These are phyloP conservation scores for Heliconius ethilla DNA, from an alignment of 2,888 invertebrate species.

Conservation along the genomic window DNA sequence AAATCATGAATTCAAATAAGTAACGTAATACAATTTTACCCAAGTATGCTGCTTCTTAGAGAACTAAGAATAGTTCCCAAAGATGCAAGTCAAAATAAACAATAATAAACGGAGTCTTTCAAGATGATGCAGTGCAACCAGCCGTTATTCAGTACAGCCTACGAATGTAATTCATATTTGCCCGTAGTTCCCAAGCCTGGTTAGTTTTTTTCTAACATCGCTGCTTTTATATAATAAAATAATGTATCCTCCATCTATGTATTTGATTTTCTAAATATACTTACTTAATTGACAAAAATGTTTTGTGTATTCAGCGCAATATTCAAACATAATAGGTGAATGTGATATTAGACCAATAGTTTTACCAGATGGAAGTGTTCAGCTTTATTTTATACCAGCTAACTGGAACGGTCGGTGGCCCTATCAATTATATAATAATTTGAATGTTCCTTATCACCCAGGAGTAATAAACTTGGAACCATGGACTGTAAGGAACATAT, in stretches of 20 bases:
- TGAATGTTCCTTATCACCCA: slow-evolving; percentile 42
- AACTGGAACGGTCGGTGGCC: slow-evolving; percentile 49
- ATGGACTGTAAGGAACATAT: slow-evolving; percentile 66
- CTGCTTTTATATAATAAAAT: not conserved
- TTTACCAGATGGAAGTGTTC: slow-evolving; percentile 65
- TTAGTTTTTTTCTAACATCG: not conserved
- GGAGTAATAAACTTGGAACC: slow-evolving; percentile 50
- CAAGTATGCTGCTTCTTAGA: not conserved
- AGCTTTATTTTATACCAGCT: slow-evolving; percentile 65
- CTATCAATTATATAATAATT: slow-evolving; percentile 41
- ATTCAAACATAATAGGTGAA: slow-evolving; percentile 65
- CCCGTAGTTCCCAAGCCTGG: slow-evolving; percentile 8
- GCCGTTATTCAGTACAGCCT: slow-evolving; percentile 41
- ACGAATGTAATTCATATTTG: slow-evolving; percentile 20
- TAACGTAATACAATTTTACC: not conserved
- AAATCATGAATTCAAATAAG: not conserved
- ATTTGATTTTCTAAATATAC: not conserved
- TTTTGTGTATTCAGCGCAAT: slow-evolving; percentile 32
- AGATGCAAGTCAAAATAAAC: not conserved
- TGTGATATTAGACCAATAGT: slow-evolving; percentile 65
- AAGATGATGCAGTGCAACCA: slow-evolving; percentile 61
- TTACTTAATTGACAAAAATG: not conserved
- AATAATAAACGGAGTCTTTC: not conserved
- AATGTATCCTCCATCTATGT: no score
- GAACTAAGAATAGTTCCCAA: not conserved